Evolutionary conservation across 2,888 invertebrate species (phyloP).

Genomic region (Lasioglossum lativentre): DNA sequence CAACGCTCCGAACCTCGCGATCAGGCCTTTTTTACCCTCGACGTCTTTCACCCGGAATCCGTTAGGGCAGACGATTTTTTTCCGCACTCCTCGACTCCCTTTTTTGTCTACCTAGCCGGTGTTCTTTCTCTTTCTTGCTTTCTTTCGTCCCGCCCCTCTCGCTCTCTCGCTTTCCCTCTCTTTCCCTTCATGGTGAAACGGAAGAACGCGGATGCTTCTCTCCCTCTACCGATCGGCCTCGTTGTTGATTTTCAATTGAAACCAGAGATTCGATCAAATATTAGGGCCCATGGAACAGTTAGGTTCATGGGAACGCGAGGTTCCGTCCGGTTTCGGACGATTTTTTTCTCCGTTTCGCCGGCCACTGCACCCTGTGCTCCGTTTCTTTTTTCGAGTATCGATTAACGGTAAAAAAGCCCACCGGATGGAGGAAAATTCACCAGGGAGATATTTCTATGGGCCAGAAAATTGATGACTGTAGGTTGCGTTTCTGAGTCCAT

Average conservation of each 20-base stretch:
- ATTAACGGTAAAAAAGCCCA: conserved; percentile 42
- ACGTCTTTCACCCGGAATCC: conserved; percentile 78
- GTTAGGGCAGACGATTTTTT: conserved; percentile 80
- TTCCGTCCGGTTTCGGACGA: conserved; percentile 57
- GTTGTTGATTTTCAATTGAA: conserved; percentile 84
- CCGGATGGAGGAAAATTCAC: conserved; percentile 31
- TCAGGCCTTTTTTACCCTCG: conserved; percentile 69
- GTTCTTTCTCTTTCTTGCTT: conserved; percentile 36
- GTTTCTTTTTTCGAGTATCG: conserved; percentile 24
- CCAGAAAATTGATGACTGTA: neutral
- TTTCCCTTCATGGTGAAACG: conserved; percentile 45
- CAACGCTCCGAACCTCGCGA: conserved; percentile 28
- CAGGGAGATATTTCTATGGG: neutral
- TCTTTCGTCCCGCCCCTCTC: conserved; percentile 31
- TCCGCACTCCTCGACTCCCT: conserved; percentile 13
- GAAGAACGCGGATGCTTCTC: conserved; percentile 54
- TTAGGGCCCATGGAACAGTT: conserved; percentile 78
- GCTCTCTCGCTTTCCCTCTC: conserved; percentile 58
- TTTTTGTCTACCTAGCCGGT: conserved; percentile 2
- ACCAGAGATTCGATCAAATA: conserved; percentile 84
- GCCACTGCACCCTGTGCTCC: conserved; percentile 15
- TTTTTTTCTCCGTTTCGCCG: conserved; percentile 25
- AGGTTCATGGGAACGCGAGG: conserved; percentile 79
- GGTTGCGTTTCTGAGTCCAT: neutral
- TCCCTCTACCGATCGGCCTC: conserved; percentile 52